Evolutionary conservation across 2,113 vertebrate species (phyloP).

Genomic region (Anser brachyrhynchus): DNA sequence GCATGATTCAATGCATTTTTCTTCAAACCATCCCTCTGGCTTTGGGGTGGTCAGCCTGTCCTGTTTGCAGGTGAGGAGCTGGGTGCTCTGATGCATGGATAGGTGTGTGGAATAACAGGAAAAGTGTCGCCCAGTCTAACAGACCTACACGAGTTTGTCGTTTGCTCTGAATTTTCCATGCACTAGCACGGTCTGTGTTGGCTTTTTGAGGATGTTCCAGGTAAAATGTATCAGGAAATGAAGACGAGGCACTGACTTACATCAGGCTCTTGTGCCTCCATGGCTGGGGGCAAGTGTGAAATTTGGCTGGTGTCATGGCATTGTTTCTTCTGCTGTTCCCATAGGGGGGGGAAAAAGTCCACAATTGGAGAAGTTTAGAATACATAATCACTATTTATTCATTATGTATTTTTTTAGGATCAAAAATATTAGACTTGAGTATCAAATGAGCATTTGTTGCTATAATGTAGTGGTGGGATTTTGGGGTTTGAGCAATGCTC

Average conservation of each 20-base stretch:
- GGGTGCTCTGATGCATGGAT: rapidly evolving
- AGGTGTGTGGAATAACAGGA: not conserved
- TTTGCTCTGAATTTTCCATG: not conserved
- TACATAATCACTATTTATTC: not conserved
- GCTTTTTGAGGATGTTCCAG: not conserved
- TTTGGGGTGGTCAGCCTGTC: not conserved
- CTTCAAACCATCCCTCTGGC: not conserved
- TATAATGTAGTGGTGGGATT: not conserved
- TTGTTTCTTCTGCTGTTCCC: not conserved
- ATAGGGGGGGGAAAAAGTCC: not conserved
- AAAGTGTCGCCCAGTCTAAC: not conserved
- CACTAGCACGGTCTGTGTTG: rapidly evolving
- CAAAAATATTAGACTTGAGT: not conserved
- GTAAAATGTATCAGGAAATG: not conserved
- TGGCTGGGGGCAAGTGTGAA: not conserved
- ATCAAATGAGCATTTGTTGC: not conserved
- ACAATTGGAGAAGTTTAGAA: not conserved
- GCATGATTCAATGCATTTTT: not conserved
- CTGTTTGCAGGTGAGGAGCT: not conserved
- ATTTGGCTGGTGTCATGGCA: not conserved
- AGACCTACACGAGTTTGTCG: not conserved
- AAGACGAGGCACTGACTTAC: not conserved
- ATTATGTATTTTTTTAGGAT: not conserved
- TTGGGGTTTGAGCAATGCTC: not conserved
- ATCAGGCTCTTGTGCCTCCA: not conserved